phyloP scores from a whole-genome alignment of 2,113 vertebrate species.

The Mesembrinibis cayennensis region DNA sequence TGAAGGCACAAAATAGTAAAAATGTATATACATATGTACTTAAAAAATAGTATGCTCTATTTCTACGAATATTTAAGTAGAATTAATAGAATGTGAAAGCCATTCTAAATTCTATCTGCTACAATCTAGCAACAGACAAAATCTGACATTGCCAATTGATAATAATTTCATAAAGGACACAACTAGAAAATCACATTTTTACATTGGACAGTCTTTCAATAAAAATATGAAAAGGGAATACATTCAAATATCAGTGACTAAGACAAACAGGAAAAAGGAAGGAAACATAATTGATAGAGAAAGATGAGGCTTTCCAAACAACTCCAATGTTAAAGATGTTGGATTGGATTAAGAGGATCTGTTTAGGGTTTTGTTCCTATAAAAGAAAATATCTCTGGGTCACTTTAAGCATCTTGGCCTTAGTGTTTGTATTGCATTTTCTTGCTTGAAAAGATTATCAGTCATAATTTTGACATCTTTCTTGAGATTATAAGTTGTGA shows the following conservation, averaged over 20 bases:
- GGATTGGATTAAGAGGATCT: background rate
- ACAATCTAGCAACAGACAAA: background rate
- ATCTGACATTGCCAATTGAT: background rate
- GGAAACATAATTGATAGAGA: background rate
- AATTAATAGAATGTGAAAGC: background rate
- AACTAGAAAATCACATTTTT: background rate
- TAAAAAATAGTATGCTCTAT: background rate
- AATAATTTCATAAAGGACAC: background rate
- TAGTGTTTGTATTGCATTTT: background rate
- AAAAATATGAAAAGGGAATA: background rate
- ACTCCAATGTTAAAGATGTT: background rate
- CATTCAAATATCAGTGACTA: background rate
- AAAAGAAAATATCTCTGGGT: background rate
- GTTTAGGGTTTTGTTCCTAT: background rate
- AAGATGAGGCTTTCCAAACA: background rate
- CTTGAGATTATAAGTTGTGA: background rate
- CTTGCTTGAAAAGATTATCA: background rate
- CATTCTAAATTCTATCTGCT: background rate
- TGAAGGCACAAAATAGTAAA: background rate
- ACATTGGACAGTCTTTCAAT: background rate
- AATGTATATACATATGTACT: fast-evolving
- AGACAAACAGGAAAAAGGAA: background rate
- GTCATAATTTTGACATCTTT: background rate
- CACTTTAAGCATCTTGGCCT: background rate
- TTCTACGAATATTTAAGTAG: background rate